Conservation (phyloP, 2,888 invertebrate genomes). For the Cataglyphis livida region DNA sequence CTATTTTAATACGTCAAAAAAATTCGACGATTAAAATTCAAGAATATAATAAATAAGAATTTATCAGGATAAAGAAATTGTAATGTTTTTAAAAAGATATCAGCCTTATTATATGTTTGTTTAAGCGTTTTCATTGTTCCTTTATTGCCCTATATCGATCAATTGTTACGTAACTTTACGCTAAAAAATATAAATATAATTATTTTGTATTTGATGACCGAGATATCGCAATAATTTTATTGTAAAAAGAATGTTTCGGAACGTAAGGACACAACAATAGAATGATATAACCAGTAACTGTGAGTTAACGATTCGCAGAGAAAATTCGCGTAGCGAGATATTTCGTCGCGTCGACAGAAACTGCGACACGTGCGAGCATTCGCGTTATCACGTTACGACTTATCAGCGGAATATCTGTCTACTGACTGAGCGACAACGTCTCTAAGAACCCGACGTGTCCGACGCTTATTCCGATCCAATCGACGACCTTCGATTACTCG, state of each 20-base stretch:
- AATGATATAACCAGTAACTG: neutral
- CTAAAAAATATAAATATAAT: neutral
- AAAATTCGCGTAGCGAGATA: conserved; percentile 28
- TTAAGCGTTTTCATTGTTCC: neutral
- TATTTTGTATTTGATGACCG: neutral
- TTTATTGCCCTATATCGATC: neutral
- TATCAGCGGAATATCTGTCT: conserved; percentile 57
- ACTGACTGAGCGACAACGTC: conserved; percentile 44
- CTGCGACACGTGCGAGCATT: conserved; percentile 33
- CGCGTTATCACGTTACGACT: conserved; percentile 56
- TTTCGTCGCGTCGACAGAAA: conserved; percentile 52
- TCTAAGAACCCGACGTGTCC: conserved; percentile 8
- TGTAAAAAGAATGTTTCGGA: neutral
- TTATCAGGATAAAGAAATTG: neutral
- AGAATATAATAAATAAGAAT: neutral
- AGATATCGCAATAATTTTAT: neutral
- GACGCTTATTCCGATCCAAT: conserved; percentile 19
- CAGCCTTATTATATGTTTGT: neutral
- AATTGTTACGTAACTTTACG: neutral
- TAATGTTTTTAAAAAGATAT: neutral
- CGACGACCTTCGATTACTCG: conserved; percentile 46
- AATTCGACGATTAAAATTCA: neutral
- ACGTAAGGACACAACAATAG: neutral
- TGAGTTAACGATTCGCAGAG: neutral
- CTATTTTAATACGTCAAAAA: neutral